Evolutionary conservation across 2,888 invertebrate species (phyloP).

Genomic region (Zygothrica quintamaculata): DNA sequence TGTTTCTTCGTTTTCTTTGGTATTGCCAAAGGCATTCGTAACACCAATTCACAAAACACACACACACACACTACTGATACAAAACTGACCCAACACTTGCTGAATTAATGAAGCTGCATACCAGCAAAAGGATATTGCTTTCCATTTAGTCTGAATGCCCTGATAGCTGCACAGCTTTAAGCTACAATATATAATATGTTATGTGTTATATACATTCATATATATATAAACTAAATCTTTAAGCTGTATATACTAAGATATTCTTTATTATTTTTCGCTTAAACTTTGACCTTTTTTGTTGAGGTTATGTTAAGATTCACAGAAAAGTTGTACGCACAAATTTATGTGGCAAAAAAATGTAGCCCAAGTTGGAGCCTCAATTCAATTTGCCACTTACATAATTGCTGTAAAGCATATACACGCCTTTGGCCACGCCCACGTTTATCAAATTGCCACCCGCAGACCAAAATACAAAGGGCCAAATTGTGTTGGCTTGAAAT

Average conservation of each 20-base stretch:
- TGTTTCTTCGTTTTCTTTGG: neutral
- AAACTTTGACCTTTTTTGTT: neutral
- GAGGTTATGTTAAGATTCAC: neutral
- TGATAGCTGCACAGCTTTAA: too few species aligned
- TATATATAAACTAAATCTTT: neutral
- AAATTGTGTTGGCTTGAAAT: conserved; percentile 59
- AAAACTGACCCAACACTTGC: too few species aligned
- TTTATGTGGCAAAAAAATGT: conserved; percentile 4
- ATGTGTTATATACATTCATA: too few species aligned
- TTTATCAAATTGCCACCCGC: conserved; percentile 54
- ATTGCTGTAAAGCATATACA: conserved; percentile 43
- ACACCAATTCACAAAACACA: conserved; percentile 37
- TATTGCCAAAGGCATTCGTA: conserved; percentile 7
- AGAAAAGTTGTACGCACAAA: conserved; percentile 1
- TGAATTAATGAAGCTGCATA: conserved; percentile 35
- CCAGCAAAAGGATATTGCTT: neutral
- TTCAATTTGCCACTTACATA: conserved; percentile 60
- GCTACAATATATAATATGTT: too few species aligned
- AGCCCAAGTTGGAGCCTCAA: conserved; percentile 14
- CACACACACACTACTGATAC: conserved; percentile 26
- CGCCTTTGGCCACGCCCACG: conserved; percentile 43
- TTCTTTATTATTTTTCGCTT: too few species aligned
- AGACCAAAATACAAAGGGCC: conserved; percentile 39
- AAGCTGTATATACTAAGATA: neutral
- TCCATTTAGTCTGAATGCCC: too few species aligned